These are phyloP conservation scores for Proterorhinus semilunaris DNA, from an alignment of 2,113 vertebrate species.

Conservation along the genomic window DNA sequence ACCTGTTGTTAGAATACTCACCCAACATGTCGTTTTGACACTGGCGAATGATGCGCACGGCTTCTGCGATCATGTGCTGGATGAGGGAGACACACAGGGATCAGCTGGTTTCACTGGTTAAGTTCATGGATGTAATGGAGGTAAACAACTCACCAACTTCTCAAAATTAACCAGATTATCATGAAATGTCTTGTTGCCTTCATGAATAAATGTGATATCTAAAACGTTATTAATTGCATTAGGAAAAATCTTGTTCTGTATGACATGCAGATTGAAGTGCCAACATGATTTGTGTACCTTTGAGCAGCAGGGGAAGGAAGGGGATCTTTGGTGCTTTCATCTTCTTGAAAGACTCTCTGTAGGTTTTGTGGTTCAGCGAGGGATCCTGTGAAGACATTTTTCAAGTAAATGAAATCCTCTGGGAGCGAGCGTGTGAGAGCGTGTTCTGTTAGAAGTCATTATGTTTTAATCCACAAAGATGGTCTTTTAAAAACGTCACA, in stretches of 20 bases:
- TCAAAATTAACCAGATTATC: slow-evolving; percentile 98
- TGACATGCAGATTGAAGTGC: neutral
- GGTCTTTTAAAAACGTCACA: neutral
- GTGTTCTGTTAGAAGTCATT: slow-evolving; percentile 19
- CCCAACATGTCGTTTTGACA: slow-evolving; percentile 91
- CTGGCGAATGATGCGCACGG: slow-evolving; percentile 87
- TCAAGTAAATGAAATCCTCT: slow-evolving; percentile 40
- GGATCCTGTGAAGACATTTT: slow-evolving; percentile 87
- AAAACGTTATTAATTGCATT: slow-evolving; percentile 1
- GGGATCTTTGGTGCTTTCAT: slow-evolving; percentile 98
- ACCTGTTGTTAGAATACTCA: slow-evolving; percentile 51
- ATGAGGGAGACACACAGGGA: neutral
- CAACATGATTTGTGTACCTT: slow-evolving; percentile 80
- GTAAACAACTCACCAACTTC: slow-evolving; percentile 85
- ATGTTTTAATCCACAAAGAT: slow-evolving; percentile 1
- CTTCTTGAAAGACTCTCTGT: slow-evolving; percentile 96
- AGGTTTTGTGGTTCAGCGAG: slow-evolving; percentile 97
- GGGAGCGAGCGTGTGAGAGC: slow-evolving; percentile 15
- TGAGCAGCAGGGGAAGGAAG: slow-evolving; percentile 95
- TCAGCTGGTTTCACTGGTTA: neutral
- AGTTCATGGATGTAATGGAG: neutral
- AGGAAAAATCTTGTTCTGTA: too few species aligned
- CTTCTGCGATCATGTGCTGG: slow-evolving; percentile 96
- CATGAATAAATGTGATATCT: slow-evolving; percentile 98
- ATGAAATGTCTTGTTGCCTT: slow-evolving; percentile 98